These are phyloP conservation scores for Chrysemys picta DNA, from an alignment of 2,113 vertebrate genomes.

Conservation along the genomic window DNA sequence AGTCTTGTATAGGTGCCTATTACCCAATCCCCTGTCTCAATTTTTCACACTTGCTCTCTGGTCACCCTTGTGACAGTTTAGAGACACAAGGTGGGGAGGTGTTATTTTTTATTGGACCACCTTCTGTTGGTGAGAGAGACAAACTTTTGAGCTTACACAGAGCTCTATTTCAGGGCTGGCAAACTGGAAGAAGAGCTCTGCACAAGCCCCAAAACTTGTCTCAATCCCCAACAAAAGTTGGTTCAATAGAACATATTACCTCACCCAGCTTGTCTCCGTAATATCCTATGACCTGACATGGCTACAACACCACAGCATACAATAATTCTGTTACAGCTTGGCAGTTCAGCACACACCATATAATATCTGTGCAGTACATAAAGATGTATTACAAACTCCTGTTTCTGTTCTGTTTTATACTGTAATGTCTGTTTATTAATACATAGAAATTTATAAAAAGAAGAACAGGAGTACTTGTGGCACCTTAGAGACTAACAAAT, in stretches of 20 bases:
- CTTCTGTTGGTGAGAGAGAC: background rate
- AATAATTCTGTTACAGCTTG: background rate
- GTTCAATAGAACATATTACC: background rate
- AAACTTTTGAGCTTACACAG: background rate
- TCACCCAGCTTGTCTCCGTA: background rate
- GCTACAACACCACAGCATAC: background rate
- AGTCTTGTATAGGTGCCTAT: no score
- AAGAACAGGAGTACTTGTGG: no score
- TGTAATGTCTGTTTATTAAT: no score
- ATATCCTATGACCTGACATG: background rate
- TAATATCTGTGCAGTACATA: background rate
- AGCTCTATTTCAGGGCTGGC: background rate
- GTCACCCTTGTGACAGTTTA: background rate
- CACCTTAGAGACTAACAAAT: no score
- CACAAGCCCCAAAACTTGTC: no score
- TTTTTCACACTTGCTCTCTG: no score
- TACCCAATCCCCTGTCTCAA: no score
- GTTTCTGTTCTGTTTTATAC: background rate
- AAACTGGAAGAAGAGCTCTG: background rate
- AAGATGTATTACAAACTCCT: background rate
- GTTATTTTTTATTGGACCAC: background rate
- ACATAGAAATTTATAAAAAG: no score
- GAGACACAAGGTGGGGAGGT: background rate
- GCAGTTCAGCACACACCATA: background rate
- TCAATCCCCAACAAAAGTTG: background rate